These are phyloP conservation scores for Diorhabda sublineata DNA, from an alignment of 1,140 invertebrate species.

Conservation along the genomic window DNA sequence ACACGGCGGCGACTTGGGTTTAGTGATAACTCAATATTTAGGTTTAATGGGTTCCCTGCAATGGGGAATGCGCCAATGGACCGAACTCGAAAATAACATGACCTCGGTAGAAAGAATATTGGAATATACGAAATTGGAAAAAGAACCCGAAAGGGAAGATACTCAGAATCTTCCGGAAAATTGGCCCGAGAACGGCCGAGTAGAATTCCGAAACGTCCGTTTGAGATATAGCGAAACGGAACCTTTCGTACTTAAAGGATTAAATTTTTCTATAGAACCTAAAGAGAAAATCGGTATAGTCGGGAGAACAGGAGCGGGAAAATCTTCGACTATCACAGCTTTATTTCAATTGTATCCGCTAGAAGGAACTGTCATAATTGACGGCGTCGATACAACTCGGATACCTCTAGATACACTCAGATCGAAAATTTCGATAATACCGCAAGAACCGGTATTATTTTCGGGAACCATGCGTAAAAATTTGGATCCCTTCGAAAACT, in stretches of 20 bases:
- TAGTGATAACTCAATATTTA: conserved; percentile 59
- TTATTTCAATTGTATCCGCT: conserved; percentile 59
- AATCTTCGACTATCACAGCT: conserved; percentile 70
- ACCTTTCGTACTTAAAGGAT: conserved; percentile 66
- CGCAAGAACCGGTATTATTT: conserved; percentile 83
- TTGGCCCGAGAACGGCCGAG: conserved; percentile 68
- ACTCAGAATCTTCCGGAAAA: conserved; percentile 43
- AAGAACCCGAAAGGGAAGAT: conserved; percentile 57
- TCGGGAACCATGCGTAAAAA: conserved; percentile 75
- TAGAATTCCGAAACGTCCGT: conserved; percentile 64
- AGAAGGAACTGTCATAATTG: conserved; percentile 56
- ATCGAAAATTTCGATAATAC: conserved; percentile 73
- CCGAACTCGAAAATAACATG: conserved; percentile 71
- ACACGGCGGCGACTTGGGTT: conserved; percentile 54
- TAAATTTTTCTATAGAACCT: conserved; percentile 60
- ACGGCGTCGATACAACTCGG: conserved; percentile 54
- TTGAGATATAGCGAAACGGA: conserved; percentile 60
- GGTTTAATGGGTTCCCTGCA: conserved; percentile 59
- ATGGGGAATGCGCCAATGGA: conserved; percentile 61
- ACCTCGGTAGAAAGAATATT: conserved; percentile 74
- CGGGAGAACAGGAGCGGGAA: conserved; percentile 78
- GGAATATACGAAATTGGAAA: conserved; percentile 66
- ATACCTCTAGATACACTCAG: conserved; percentile 68
- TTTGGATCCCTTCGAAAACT: conserved; percentile 78
- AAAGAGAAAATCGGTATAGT: conserved; percentile 73